Base-by-base conservation (phyloP, 2,888 invertebrate genomes). In the Phorcus lineatus region DNA sequence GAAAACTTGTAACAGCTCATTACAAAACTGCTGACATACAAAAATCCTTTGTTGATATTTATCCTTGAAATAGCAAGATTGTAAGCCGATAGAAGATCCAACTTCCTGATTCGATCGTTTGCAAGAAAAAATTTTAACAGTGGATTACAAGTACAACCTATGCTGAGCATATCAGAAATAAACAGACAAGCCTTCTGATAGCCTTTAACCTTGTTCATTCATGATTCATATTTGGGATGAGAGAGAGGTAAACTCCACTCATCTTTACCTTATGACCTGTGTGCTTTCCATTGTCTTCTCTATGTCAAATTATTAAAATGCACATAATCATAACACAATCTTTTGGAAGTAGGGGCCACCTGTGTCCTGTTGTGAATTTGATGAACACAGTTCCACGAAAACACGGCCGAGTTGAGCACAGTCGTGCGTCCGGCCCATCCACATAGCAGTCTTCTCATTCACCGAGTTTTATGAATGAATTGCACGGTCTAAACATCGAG, bases 381-480 rank as follows among this genome's bases (percentile, higher is more conserved):
- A 62, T 62, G 62, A 62, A 62, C 28, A 28, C 62, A 24, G 28
- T 62, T 16, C 24, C 28, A 24, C 24, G 62, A 24, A 28, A 62
- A 62, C 62, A 62, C 24, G 62, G 28, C 13, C 28, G 24, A 28
- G 17, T 31, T 16, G 62, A 28, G 16, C 11, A 62, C 62, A 62
- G 24, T 22, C 24, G 62, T 62, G 28, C 22, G 16, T 22, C 28
- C 62, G 16, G 62, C 62, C 57, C 62, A 62, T 24, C 62, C 24
- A 47, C 47, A 24, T 62, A 16, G 62, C 62, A 24, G 62, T 62
- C 24, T 31, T 31, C 28, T 84, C 84, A 84, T 83, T 85, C 85
- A 83, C 81, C 80, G 81, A 80, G 80, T 78, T 82, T 85, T 85
- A 83, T 85, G 83, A 85, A 85, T 85, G 84, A 85, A 85, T 80